phyloP scores from a whole-genome alignment of 2,888 invertebrate genomes.

The Lycia hirtaria region DNA sequence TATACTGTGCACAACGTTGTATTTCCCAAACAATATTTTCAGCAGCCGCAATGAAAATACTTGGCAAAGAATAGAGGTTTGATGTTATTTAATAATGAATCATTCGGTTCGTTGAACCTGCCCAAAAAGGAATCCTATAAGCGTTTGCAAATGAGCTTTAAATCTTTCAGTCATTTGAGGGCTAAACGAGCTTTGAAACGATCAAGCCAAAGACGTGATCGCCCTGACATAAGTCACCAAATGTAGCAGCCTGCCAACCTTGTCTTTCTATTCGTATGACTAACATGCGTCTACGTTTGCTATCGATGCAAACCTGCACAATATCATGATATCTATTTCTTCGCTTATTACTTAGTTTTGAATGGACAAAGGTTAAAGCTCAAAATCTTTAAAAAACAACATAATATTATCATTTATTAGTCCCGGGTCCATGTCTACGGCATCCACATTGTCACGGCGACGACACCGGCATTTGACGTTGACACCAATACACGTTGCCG shows the following conservation, averaged over 20 bases:
- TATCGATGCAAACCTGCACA: constrained; percentile 53
- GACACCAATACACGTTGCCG: too few relatives aligned
- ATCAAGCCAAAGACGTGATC: constrained; percentile 63
- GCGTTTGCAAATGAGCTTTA: constrained; percentile 59
- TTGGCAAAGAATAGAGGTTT: constrained; percentile 51
- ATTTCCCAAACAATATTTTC: constrained; percentile 33
- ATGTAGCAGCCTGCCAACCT: constrained; percentile 79
- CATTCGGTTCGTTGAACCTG: constrained; percentile 65
- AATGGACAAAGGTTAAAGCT: too few relatives aligned
- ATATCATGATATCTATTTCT: constrained; percentile 50
- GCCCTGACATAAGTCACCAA: constrained; percentile 82
- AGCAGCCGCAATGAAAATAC: constrained; percentile 48
- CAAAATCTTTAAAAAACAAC: too few relatives aligned
- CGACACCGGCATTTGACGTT: too few relatives aligned
- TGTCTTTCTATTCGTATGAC: constrained; percentile 74
- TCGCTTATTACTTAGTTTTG: too few relatives aligned
- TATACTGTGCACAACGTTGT: constrained; percentile 33
- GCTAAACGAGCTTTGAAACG: constrained; percentile 51
- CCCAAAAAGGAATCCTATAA: constrained; percentile 57
- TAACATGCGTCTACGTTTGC: constrained; percentile 54
- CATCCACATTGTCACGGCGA: too few relatives aligned
- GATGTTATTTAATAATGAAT: constrained; percentile 61
- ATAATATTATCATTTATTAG: too few relatives aligned
- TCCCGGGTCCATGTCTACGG: too few relatives aligned
- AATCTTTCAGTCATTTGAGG: constrained; percentile 55